These are phyloP conservation scores for Plectrocnemia conspersa DNA, from an alignment of 1,140 invertebrate species.

Conservation along the genomic window DNA sequence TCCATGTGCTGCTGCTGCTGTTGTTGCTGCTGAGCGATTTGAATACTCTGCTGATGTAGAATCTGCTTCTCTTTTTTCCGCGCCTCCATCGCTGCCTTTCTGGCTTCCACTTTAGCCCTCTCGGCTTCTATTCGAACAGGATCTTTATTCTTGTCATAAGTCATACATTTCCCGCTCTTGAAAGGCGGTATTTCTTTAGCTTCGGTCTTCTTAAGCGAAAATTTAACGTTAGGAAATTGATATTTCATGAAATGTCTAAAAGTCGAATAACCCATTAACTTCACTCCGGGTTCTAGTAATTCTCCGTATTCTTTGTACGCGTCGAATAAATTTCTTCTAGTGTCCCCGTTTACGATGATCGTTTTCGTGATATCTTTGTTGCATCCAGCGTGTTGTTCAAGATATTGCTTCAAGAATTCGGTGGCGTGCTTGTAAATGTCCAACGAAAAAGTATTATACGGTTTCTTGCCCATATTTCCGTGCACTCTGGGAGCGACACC, in stretches of 20 bases:
- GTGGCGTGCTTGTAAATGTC: slow-evolving; percentile 74
- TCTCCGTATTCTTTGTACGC: slow-evolving; percentile 68
- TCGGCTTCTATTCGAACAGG: slow-evolving; percentile 48
- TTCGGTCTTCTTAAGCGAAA: slow-evolving; percentile 60
- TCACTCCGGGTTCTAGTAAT: slow-evolving; percentile 59
- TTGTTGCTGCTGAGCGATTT: slow-evolving; percentile 42
- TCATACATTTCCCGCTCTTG: slow-evolving; percentile 49
- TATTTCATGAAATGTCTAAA: slow-evolving; percentile 77
- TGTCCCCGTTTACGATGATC: slow-evolving; percentile 64
- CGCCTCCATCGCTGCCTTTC: slow-evolving; percentile 45
- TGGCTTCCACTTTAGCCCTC: slow-evolving; percentile 47
- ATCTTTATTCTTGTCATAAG: slow-evolving; percentile 50
- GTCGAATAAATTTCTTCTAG: slow-evolving; percentile 67
- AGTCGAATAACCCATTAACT: slow-evolving; percentile 74
- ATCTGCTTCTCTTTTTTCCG: slow-evolving; percentile 47
- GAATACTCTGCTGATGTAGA: slow-evolving; percentile 38
- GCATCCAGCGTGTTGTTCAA: slow-evolving; percentile 55
- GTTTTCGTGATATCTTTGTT: slow-evolving; percentile 51
- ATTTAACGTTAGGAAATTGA: slow-evolving; percentile 73
- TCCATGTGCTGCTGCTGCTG: slow-evolving; percentile 43
- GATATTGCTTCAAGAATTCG: slow-evolving; percentile 68
- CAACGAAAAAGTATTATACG: slow-evolving; percentile 75
- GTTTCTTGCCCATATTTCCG: slow-evolving; percentile 73
- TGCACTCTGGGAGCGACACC: slow-evolving; percentile 71
- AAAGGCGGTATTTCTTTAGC: slow-evolving; percentile 50